Evolutionary conservation across 2,888 invertebrate genomes (phyloP).

Genomic region (Limnephilus rhombicus): DNA sequence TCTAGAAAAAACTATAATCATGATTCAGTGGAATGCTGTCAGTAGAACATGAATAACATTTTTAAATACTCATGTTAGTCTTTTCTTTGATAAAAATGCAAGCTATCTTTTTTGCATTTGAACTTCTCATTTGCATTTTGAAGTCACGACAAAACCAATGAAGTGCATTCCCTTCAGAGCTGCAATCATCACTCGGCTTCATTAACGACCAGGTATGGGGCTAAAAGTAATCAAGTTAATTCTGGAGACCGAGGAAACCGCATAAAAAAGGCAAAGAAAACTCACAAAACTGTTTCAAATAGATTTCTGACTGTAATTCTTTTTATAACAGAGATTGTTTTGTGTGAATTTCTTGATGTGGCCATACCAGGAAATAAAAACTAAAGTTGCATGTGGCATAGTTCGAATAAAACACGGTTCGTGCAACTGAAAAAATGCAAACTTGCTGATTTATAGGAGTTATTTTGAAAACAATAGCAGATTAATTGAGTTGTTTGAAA

Average conservation of each 20-base stretch:
- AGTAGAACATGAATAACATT: background rate
- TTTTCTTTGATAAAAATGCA: background rate
- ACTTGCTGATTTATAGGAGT: background rate
- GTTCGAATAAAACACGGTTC: background rate
- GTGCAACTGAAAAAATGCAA: background rate
- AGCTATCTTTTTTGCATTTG: background rate
- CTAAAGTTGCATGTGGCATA: background rate
- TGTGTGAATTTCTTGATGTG: background rate
- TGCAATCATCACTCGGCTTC: constrained; percentile 16
- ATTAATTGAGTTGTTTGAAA: background rate
- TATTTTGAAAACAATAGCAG: background rate
- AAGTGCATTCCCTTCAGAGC: constrained; percentile 34
- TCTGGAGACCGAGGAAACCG: background rate
- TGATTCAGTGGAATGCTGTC: background rate
- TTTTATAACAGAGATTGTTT: background rate
- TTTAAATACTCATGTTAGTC: background rate
- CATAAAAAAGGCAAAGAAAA: background rate
- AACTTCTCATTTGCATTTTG: constrained; percentile 25
- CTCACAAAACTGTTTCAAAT: background rate
- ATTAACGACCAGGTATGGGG: background rate
- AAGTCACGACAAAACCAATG: constrained; percentile 46
- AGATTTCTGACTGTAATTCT: background rate
- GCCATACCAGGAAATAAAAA: background rate
- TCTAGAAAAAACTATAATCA: background rate
- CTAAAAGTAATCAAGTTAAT: background rate